Evolutionary conservation across 2,113 vertebrate species (phyloP), one percentile per base, ranked within the genome.

Genomic region (Crotalus viridis): DNA sequence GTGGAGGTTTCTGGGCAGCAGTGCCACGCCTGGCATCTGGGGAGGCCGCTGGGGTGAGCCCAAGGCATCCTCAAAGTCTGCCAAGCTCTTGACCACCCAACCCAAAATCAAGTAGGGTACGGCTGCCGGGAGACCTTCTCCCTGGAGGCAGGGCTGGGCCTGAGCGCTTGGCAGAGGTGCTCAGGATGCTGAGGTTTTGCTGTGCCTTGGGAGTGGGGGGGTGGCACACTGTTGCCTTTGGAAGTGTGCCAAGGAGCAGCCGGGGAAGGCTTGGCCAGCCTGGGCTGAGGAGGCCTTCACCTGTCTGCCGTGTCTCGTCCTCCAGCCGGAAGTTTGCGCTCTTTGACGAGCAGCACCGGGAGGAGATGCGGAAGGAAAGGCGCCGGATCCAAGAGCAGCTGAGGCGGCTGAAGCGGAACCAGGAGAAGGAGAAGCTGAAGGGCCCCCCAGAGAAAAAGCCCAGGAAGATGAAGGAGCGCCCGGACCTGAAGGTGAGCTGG

Each of bases 341-440:
- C 0, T 99, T 99, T 86, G 99, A 99, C 0, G 99, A 99, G 94
- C 99, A 99, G 96, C 99, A 99, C 96, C 97, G 99, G n/a, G 99
- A 99, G 96, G 99, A 99, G 96, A 99, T 99, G 99, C 97, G 99
- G 94, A 99, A 99, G 95, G 99, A 99, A 94, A 97, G 99, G 0
- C 97, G 99, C 43, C 98, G 99, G 90, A 99, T 99, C 94, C 99
- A 99, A 96, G 99, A 99, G 85, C 99, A 99, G 90, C 96, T 99
- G 88, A 97, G 99, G 81, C 96, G 99, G 24, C 97, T 99, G 33
- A 99, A 99, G 94, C 97, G 99, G 93, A 99, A 99, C 95, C 99
- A 99, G 90, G 99, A 99, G 94, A 99, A 99, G 92, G 99, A 99
- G 95, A 98, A 98, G 87, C 98, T 99, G 94, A 99, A 99, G 94